Evolutionary conservation across 2,888 invertebrate species (phyloP).

Genomic region (Hecatera dysodea): DNA sequence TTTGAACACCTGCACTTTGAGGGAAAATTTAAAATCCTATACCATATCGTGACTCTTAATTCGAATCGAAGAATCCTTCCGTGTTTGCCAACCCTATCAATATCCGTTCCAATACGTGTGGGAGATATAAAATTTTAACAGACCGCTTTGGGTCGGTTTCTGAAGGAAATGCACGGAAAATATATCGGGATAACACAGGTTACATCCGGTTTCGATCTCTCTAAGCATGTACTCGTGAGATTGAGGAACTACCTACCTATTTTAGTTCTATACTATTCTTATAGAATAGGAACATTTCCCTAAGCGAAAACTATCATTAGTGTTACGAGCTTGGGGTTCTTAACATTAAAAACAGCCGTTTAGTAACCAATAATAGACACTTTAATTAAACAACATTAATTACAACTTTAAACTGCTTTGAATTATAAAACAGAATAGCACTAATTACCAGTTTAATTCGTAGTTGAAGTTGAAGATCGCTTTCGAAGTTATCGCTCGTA

Average conservation of each 20-base stretch:
- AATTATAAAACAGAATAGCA: too few relatives aligned
- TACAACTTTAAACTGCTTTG: too few relatives aligned
- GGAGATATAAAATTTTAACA: slow-evolving; percentile 60
- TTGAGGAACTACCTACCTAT: slow-evolving; percentile 14
- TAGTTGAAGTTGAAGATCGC: too few relatives aligned
- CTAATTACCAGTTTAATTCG: too few relatives aligned
- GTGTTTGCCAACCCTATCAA: slow-evolving; percentile 54
- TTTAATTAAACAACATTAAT: too few relatives aligned
- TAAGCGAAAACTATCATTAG: too few relatives aligned
- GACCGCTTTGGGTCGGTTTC: slow-evolving; percentile 44
- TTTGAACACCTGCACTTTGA: not conserved
- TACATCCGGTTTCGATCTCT: slow-evolving; percentile 59
- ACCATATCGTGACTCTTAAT: not conserved
- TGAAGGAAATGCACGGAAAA: slow-evolving; percentile 39
- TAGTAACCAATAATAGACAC: too few relatives aligned
- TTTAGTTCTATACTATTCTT: not conserved
- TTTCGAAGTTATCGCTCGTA: too few relatives aligned
- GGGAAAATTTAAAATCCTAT: slow-evolving; percentile 8
- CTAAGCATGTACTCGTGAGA: slow-evolving; percentile 8
- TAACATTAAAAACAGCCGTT: too few relatives aligned
- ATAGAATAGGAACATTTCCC: too few relatives aligned
- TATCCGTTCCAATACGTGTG: slow-evolving; percentile 38
- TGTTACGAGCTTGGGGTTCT: too few relatives aligned
- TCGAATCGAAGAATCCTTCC: not conserved
- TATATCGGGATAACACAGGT: slow-evolving; percentile 50